Base-by-base conservation (phyloP, 2,888 invertebrate genomes). In the Atherix ibis region DNA sequence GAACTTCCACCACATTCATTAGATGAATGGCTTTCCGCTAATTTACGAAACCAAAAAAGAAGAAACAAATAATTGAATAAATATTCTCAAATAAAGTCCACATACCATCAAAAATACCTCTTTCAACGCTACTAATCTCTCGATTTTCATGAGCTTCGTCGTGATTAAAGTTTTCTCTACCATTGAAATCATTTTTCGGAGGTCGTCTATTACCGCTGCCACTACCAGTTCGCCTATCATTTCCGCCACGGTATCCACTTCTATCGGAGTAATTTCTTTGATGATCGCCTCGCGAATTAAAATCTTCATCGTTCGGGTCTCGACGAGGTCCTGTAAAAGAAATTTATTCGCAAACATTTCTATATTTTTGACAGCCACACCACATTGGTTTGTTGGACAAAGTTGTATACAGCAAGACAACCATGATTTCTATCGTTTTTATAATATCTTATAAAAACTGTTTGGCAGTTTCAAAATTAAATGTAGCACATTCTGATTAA, bases 1-100 rank as follows among this genome's bases (percentile, higher is more conserved):
- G 54, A 51, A 44, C 53, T 58, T 27, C 30, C 32, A n/a, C 37
- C 40, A 38, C 54, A 58, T 45, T 61, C 61, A 42, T 53, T 58
- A 24, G 61, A 61, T 33, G 61, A 61, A 49, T 56, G 56, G 43
- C 62, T 61, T 48, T 62, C 61, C 44, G 59, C 60, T 59, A 39
- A 26, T 12, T 14, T 14, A 10, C 10, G 28, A 15, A 12, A 28
- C 10, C 13, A 5, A 28, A 28, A 14, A 5, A 28, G 12, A 5
- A 12, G 4, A 10, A 12, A 14, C 9, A 10, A 15, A 5, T 15
- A 15, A 10, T 14, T 10, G 28, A 15, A 12, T 28, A 14, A 3
- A 14, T 15, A 26, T 12, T 9, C 4, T n/a, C 4, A 26, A 26
- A 26, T 4, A 26, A 26, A 12, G 26, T 12, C 26, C 26, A 26